phyloP scores from a whole-genome alignment of 2,113 vertebrate genomes.

The Oenanthe oenanthe region DNA sequence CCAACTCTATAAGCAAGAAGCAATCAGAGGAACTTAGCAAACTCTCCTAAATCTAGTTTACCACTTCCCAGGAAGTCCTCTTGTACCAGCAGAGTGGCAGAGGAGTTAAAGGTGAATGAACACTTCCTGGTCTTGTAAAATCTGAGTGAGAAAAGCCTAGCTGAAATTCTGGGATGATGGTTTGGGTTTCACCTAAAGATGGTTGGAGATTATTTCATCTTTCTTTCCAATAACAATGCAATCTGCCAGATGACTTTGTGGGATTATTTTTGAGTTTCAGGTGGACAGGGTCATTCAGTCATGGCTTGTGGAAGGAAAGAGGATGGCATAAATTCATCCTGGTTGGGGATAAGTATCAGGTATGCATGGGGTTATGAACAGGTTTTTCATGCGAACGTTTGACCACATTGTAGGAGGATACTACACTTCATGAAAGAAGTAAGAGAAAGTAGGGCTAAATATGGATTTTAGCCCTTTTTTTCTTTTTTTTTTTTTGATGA shows the following conservation, averaged over 20 bases:
- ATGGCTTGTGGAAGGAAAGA: not conserved
- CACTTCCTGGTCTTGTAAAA: not conserved
- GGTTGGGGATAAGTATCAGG: not conserved
- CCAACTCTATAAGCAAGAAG: not conserved
- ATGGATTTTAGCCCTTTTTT: not conserved
- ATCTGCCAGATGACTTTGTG: not conserved
- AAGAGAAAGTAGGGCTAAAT: not conserved
- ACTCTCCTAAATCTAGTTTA: not conserved
- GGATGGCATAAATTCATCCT: not conserved
- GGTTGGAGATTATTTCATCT: not conserved
- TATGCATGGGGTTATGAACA: accelerated
- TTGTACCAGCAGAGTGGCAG: not conserved
- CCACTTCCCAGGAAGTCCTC: not conserved
- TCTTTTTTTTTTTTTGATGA: no score
- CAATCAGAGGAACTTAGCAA: not conserved
- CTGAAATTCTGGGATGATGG: not conserved
- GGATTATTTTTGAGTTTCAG: not conserved
- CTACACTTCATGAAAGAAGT: not conserved
- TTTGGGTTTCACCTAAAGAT: not conserved
- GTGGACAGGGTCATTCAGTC: not conserved
- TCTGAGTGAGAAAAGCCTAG: not conserved
- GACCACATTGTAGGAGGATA: not conserved
- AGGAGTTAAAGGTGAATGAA: not conserved
- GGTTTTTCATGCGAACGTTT: not conserved
- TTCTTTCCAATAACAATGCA: not conserved